Percentiles rank a stretch among this genome's conserved stretches.
Conservation (phyloP, 2,113 vertebrate species). For the Typhlomys cinereus region DNA sequence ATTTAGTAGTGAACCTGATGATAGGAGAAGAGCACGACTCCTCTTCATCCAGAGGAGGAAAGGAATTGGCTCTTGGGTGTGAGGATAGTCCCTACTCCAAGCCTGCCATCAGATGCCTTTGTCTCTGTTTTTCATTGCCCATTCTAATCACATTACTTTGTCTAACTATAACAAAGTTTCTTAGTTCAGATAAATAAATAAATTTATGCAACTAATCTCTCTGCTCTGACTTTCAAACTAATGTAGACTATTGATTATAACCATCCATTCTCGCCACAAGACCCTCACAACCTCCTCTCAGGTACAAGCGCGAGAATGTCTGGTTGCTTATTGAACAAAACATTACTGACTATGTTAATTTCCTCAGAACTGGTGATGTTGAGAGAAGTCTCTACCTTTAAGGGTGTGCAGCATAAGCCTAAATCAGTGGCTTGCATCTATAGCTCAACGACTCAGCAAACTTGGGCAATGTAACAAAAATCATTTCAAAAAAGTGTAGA, state of each 20-base stretch:
- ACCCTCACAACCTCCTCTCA: neutral
- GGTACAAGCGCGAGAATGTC: neutral
- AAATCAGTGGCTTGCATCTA: no score
- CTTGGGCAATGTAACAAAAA: neutral
- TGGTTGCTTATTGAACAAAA: neutral
- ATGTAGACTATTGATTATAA: neutral
- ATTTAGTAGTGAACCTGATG: conserved; percentile 93
- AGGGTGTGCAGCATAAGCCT: neutral
- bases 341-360: neutral
- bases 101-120: conserved; percentile 93
- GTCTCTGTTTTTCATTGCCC: conserved; percentile 89
- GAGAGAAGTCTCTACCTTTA: neutral
- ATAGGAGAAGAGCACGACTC: conserved; percentile 90
- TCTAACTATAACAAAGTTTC: conserved; percentile 92
- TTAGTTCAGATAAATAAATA: conserved; percentile 91
- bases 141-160: conserved; percentile 94
- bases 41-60: conserved; percentile 94
- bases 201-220: neutral
- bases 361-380: neutral
- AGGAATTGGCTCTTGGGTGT: conserved; percentile 91
- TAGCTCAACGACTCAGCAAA: neutral
- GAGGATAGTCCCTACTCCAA: conserved; percentile 93
- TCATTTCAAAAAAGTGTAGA: neutral
- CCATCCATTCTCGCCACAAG: neutral
- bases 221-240: neutral